Evolutionary conservation across 1,140 invertebrate species (phyloP), one percentile per base, ranked within the genome.

Genomic region (Steinernema feltiae): DNA sequence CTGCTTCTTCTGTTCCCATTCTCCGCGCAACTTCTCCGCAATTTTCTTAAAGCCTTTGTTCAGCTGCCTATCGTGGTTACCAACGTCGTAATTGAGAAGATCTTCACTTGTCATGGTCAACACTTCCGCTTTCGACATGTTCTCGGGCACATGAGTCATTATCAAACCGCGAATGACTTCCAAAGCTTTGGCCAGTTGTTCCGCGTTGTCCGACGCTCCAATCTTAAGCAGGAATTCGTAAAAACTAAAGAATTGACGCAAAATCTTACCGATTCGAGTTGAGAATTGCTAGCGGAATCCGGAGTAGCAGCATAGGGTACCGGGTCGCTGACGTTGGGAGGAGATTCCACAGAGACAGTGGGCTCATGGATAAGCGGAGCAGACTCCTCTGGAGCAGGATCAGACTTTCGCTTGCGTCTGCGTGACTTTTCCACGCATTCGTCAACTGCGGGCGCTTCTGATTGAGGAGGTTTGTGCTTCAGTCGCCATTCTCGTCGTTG

Each of bases 41-140:
- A 75, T 73, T 48, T 82, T 79, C 75, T 82, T 76, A 30, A 71
- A 72, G 69, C 83, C 83, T 70, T 82, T 82, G 30, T 74, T 73
- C n/a, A 79, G 82, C 29, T 84, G 75, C 21, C 82, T 82, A 29
- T 12, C 18, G 69, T 79, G n/a, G 21, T 32, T n/a, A n/a, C n/a
- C 35, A 80, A 73, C 1, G n/a, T n/a, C n/a, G n/a, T n/a, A n/a
- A n/a, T 72, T 46, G 29, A 75, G 41, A 41, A 72, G 32, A 27
- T 75, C 30, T 27, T n/a, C 29, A 2, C 18, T 3, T 17, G 17
- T 24, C n/a, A 18, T 74, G 0, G 70, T 32, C 48, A 74, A 27
- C 35, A 27, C 69, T 21, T 48, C 41, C 24, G n/a, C n/a, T n/a
- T n/a, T n/a, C n/a, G n/a, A n/a, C n/a, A 79, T 63, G 18, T 53